Evolutionary conservation across 2,888 invertebrate genomes (phyloP).

Genomic region (Sinotaia quadrata): DNA sequence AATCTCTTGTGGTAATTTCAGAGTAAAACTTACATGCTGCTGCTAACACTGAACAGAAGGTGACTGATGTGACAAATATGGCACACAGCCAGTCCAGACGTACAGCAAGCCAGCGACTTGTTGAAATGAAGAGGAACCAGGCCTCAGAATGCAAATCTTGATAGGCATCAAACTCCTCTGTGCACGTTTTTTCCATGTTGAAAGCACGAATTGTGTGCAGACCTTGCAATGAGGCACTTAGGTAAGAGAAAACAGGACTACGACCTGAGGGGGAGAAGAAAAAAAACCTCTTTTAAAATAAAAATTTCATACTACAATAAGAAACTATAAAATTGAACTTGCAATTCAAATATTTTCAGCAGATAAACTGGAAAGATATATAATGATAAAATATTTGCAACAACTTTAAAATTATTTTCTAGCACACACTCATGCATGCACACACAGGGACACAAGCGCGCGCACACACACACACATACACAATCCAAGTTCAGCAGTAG

Average conservation of each 20-base stretch:
- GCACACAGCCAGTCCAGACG: conserved; percentile 92
- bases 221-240: conserved; percentile 90
- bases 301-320: too few relatives aligned
- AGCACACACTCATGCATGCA: not conserved
- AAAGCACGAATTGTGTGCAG: conserved; percentile 93
- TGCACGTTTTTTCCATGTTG: conserved; percentile 84
- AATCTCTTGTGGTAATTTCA: too few relatives aligned
- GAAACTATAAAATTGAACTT: too few relatives aligned
- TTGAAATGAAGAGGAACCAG: conserved; percentile 91
- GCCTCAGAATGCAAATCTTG: conserved; percentile 87
- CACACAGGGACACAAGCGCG: not conserved
- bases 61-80: conserved; percentile 87
- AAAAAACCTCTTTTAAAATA: too few relatives aligned
- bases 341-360: too few relatives aligned
- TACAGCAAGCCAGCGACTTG: conserved; percentile 93
- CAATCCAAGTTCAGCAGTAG: too few relatives aligned
- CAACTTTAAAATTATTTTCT: not conserved
- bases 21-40: conserved; percentile 72
- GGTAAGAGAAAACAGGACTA: conserved; percentile 95
- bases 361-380: too few relatives aligned
- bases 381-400: too few relatives aligned
- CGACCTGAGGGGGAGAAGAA: conserved; percentile 84
- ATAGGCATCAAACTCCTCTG: conserved; percentile 73
- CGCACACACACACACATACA: not conserved
- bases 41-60: conserved; percentile 86